Evolutionary conservation across 2,888 invertebrate species (phyloP).

Genomic region (Lithophane socia): DNA sequence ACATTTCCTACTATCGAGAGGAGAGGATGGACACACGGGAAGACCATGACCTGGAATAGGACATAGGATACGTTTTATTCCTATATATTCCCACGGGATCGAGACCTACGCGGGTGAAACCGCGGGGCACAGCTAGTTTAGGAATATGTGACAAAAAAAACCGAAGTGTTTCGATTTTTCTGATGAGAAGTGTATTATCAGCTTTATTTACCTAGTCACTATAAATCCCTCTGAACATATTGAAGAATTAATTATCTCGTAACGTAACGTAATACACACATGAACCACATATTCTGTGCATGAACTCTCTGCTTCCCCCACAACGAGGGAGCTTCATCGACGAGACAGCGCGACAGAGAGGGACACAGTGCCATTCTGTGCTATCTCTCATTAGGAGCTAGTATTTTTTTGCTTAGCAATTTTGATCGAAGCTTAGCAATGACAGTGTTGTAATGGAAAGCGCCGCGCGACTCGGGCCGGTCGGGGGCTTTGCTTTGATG

Average conservation of each 20-base stretch:
- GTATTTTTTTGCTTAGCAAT: conserved; percentile 13
- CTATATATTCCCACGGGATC: too few relatives aligned
- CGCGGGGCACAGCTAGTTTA: too few relatives aligned
- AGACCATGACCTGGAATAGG: too few relatives aligned
- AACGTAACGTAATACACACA: conserved; percentile 25
- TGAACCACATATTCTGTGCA: not conserved
- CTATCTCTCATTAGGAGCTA: conserved; percentile 2
- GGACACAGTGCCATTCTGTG: conserved; percentile 7
- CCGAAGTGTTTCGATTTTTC: too few relatives aligned
- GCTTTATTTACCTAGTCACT: conserved; percentile 21
- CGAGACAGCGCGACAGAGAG: not conserved
- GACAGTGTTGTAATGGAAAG: conserved; percentile 36
- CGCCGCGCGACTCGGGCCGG: conserved; percentile 11
- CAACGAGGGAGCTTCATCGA: conserved; percentile 5
- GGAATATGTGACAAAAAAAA: too few relatives aligned
- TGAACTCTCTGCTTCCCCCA: conserved; percentile 31
- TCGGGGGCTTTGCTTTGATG: conserved; percentile 49
- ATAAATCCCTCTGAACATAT: conserved; percentile 41
- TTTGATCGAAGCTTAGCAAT: not conserved
- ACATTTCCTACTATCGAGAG: too few relatives aligned
- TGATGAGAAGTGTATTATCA: too few relatives aligned
- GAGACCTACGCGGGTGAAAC: too few relatives aligned
- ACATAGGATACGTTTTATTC: too few relatives aligned
- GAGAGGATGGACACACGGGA: too few relatives aligned
- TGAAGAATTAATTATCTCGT: conserved; percentile 46